Evolutionary conservation across 2,888 invertebrate genomes (phyloP).

Genomic region (Blera fallax): DNA sequence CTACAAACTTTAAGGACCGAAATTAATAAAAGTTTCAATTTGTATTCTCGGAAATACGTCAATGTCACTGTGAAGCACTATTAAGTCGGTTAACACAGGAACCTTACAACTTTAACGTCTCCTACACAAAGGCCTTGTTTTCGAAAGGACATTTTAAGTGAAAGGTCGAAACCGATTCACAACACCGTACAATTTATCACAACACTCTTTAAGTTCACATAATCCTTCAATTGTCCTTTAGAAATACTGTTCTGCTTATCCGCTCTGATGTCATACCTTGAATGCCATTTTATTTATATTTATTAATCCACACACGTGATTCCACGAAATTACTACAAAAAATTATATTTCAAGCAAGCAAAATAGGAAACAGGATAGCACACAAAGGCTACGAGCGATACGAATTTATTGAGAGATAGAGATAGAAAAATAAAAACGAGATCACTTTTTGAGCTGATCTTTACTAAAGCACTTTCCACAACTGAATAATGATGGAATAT

Average conservation of each 20-base stretch:
- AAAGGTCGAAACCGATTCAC: too few species aligned
- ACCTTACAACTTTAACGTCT: too few species aligned
- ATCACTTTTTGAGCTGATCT: conserved; percentile 76
- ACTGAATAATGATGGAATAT: conserved; percentile 82
- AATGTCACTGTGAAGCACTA: too few species aligned
- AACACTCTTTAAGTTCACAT: conserved; percentile 37
- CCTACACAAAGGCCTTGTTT: too few species aligned
- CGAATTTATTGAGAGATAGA: conserved; percentile 21
- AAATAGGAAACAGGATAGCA: conserved; percentile 37
- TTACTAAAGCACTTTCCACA: conserved; percentile 81
- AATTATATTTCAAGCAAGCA: background rate
- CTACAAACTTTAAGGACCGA: too few species aligned
- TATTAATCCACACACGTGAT: conserved; percentile 37
- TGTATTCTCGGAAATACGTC: too few species aligned
- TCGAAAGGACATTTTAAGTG: too few species aligned
- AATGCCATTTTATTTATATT: conserved; percentile 74
- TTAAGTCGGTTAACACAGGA: too few species aligned
- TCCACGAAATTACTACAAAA: background rate
- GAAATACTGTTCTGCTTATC: conserved; percentile 2
- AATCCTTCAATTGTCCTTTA: conserved; percentile 53
- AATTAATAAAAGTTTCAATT: too few species aligned
- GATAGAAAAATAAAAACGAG: conserved; percentile 53
- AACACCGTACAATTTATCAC: background rate
- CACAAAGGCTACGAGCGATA: conserved; percentile 30
- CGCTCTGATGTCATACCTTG: conserved; percentile 74